Conservation (phyloP, 35 echinoderm and acorn worm species). For the Amphiura filiformis region DNA sequence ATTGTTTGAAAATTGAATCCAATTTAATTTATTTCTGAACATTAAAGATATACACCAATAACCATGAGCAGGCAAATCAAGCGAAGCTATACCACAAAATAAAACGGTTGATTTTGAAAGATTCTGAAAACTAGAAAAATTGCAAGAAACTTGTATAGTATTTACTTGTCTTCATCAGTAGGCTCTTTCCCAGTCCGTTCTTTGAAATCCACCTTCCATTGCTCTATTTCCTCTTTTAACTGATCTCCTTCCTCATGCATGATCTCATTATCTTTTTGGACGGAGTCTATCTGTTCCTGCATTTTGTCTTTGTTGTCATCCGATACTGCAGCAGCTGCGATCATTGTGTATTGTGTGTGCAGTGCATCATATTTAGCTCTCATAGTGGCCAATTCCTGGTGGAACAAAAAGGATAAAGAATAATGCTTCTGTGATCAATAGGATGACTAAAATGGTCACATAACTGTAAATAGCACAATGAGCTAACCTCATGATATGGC, state of each 20-base stretch:
- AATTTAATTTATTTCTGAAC: no score
- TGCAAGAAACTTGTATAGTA: no score
- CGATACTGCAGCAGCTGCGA: slow-evolving; percentile 29
- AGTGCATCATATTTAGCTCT: slow-evolving; percentile 53
- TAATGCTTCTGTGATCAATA: not conserved
- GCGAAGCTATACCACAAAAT: no score
- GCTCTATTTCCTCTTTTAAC: slow-evolving; percentile 73
- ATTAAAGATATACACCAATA: no score
- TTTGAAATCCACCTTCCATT: slow-evolving; percentile 87
- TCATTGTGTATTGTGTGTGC: slow-evolving; percentile 41
- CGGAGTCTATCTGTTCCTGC: slow-evolving; percentile 63
- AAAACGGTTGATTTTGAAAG: no score
- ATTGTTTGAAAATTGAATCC: no score
- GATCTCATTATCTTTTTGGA: slow-evolving; percentile 62
- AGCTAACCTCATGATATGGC: no score
- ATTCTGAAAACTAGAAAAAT: no score
- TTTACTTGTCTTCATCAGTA: slow-evolving; percentile 81
- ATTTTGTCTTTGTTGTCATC: slow-evolving; percentile 63
- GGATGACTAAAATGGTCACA: no score
- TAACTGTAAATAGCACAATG: no score
- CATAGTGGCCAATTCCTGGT: slow-evolving; percentile 55
- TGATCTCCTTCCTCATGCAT: slow-evolving; percentile 70
- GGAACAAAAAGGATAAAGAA: not conserved
- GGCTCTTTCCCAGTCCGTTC: slow-evolving; percentile 77
- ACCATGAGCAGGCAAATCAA: no score